These are phyloP conservation scores for Brachionus plicatilis DNA, from an alignment of 1,140 invertebrate species.

Conservation along the genomic window DNA sequence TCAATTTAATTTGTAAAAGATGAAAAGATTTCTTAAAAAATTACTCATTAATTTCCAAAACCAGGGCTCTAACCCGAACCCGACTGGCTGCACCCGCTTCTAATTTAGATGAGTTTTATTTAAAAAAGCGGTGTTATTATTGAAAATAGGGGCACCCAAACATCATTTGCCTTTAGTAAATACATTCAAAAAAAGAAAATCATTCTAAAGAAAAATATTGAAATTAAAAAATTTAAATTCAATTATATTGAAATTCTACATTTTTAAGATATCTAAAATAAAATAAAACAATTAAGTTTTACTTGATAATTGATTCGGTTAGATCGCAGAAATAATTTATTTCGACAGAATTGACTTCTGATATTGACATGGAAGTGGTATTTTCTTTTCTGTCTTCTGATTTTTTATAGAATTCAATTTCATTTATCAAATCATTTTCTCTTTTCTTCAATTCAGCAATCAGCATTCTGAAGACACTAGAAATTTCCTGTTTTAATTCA, in stretches of 20 bases:
- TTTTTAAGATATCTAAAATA: neutral
- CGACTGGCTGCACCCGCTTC: no score
- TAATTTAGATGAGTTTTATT: no score
- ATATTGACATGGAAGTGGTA: conserved; percentile 57
- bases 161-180: no score
- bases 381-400: conserved; percentile 79
- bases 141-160: no score
- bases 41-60: no score
- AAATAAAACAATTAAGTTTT: neutral
- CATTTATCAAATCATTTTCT: conserved; percentile 75
- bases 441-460: conserved; percentile 81
- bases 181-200: no score
- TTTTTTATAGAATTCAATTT: conserved; percentile 79
- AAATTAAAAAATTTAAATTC: no score
- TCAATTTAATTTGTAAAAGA: no score
- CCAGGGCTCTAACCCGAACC: no score
- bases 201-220: no score
- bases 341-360: conserved; percentile 79
- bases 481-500: conserved; percentile 80
- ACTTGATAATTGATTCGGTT: conserved; percentile 63
- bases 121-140: no score
- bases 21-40: no score
- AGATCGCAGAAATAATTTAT: conserved; percentile 90
- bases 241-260: neutral
- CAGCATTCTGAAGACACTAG: conserved; percentile 79